Evolutionary conservation across 2,888 invertebrate species (phyloP).

Genomic region (Dione juno): DNA sequence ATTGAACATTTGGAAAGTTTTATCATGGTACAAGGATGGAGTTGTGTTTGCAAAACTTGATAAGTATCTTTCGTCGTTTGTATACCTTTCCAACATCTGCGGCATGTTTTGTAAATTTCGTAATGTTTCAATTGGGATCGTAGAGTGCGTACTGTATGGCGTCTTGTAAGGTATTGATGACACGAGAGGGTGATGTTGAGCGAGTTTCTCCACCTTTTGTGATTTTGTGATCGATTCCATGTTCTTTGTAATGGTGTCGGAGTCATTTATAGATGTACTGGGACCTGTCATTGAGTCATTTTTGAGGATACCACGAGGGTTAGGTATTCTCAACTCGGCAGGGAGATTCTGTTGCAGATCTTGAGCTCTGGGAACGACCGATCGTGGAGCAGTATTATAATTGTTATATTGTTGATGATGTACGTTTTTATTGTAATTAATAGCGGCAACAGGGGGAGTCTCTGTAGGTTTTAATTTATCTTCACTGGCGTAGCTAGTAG

Average conservation of each 20-base stretch:
- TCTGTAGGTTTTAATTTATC: constrained; percentile 68
- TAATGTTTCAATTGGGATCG: constrained; percentile 79
- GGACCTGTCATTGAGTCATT: constrained; percentile 59
- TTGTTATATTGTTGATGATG: constrained; percentile 70
- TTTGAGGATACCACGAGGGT: constrained; percentile 68
- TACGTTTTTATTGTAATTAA: constrained; percentile 70
- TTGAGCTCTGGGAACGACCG: constrained; percentile 62
- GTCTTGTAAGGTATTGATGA: constrained; percentile 72
- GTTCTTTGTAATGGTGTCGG: constrained; percentile 61
- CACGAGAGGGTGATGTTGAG: constrained; percentile 70
- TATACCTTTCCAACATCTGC: constrained; percentile 84
- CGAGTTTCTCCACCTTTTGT: constrained; percentile 70
- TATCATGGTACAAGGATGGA: constrained; percentile 82
- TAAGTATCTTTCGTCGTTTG: constrained; percentile 82
- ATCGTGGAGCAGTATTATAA: constrained; percentile 64
- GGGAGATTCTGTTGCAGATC: constrained; percentile 68
- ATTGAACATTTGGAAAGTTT: constrained; percentile 84
- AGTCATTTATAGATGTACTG: constrained; percentile 55
- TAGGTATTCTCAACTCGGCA: constrained; percentile 73
- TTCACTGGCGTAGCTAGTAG: constrained; percentile 57
- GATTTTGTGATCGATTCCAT: constrained; percentile 62
- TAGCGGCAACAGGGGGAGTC: constrained; percentile 54
- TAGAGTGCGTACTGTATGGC: constrained; percentile 66
- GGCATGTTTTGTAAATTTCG: constrained; percentile 83
- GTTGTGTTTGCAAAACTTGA: constrained; percentile 73